phyloP scores from a whole-genome alignment of 2,888 invertebrate species.

The Laspeyria flexula region DNA sequence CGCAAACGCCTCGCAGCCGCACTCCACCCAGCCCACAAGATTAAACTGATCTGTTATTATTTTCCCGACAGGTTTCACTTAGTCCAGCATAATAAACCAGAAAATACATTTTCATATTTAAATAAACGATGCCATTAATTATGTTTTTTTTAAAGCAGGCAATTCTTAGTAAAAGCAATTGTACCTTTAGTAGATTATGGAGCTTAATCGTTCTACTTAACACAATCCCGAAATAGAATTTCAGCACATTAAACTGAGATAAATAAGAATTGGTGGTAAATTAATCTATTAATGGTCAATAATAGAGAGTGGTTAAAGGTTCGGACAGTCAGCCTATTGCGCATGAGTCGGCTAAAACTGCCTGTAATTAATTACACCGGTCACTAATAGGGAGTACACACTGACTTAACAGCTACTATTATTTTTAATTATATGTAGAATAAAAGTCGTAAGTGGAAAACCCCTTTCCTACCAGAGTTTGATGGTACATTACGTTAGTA shows the following conservation, averaged over 20 bases:
- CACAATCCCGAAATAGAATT: background rate
- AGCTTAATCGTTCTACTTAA: background rate
- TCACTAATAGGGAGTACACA: constrained; percentile 45
- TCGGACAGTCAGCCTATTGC: constrained; percentile 57
- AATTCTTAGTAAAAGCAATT: background rate
- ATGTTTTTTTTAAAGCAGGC: background rate
- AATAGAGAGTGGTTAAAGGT: constrained; percentile 48
- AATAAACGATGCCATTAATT: constrained; percentile 11
- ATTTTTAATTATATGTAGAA: background rate
- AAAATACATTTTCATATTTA: constrained; percentile 24
- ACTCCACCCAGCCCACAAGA: constrained; percentile 42
- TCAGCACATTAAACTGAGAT: constrained; percentile 12
- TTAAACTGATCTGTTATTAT: constrained; percentile 70
- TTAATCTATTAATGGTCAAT: constrained; percentile 52
- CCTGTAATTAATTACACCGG: constrained; percentile 61
- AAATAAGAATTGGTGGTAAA: constrained; percentile 36
- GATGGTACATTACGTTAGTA: no score
- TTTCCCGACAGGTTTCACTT: constrained; percentile 56
- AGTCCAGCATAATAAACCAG: constrained; percentile 10
- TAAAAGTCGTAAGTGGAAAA: no score
- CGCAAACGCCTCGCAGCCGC: constrained; percentile 25
- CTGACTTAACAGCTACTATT: constrained; percentile 25
- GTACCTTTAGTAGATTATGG: no score
- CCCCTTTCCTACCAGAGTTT: no score
- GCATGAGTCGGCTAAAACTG: constrained; percentile 64